Evolutionary conservation across 2,113 vertebrate genomes (phyloP).

Genomic region (Platanista minor): DNA sequence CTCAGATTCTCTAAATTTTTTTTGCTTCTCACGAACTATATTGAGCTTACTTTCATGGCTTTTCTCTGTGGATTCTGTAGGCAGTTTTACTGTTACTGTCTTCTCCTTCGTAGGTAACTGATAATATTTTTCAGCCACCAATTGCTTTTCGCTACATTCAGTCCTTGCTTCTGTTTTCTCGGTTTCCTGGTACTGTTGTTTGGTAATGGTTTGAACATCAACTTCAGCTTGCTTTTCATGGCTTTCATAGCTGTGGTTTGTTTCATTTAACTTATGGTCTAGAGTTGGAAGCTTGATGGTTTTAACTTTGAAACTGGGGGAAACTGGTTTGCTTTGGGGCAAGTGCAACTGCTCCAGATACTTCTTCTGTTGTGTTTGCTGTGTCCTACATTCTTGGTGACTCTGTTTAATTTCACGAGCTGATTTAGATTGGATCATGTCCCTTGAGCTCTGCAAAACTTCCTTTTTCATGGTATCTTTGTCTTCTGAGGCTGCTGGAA

Average conservation of each 20-base stretch:
- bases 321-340: constrained; percentile 80
- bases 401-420: constrained; percentile 72
- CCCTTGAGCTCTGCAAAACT: constrained; percentile 69
- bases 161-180: constrained; percentile 34
- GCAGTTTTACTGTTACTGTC: constrained; percentile 32
- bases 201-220: constrained; percentile 13
- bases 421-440: constrained; percentile 68
- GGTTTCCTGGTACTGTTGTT: constrained; percentile 50
- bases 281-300: constrained; percentile 78
- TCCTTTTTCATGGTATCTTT: constrained; percentile 73
- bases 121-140: constrained; percentile 40
- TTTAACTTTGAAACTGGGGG: constrained; percentile 86
- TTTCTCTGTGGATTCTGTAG: constrained; percentile 10
- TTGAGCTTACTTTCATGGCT: constrained; percentile 3
- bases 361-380: constrained; percentile 73
- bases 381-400: constrained; percentile 68
- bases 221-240: constrained; percentile 25
- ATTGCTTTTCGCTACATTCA: constrained; percentile 18
- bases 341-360: constrained; percentile 49
- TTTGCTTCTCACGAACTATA: constrained; percentile 55
- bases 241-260: constrained; percentile 66
- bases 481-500: constrained; percentile 71
- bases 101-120: constrained; percentile 36
- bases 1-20: constrained; percentile 56
- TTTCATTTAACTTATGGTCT: constrained; percentile 70